phyloP scores from a whole-genome alignment of 2,113 vertebrate genomes.

The Rhegmatorhina hoffmannsi region DNA sequence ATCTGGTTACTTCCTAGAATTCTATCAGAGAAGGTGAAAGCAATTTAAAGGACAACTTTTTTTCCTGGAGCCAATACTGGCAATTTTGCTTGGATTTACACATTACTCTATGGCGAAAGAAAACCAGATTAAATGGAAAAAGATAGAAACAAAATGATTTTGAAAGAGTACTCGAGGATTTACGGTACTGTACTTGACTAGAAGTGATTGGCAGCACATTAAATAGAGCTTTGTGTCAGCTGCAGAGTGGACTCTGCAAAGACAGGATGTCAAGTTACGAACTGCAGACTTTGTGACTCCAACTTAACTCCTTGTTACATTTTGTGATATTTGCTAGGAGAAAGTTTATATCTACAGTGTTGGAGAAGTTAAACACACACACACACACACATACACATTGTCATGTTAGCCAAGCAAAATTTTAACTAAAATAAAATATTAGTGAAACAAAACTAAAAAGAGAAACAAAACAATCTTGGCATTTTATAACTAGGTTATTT shows the following conservation, averaged over 20 bases:
- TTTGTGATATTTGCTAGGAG: slow-evolving; percentile 71
- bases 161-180: slow-evolving; percentile 58
- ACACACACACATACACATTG: slow-evolving; percentile 4
- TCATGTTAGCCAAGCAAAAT: slow-evolving; percentile 57
- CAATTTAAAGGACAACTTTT: not conserved
- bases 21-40: not conserved
- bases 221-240: slow-evolving; percentile 76
- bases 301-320: slow-evolving; percentile 72
- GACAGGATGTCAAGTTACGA: slow-evolving; percentile 74
- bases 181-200: slow-evolving; percentile 62
- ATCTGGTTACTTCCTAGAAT: not conserved
- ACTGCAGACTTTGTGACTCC: slow-evolving; percentile 76
- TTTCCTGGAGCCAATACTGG: not conserved
- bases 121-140: slow-evolving; percentile 54
- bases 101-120: not conserved
- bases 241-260: slow-evolving; percentile 67
- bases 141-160: slow-evolving; percentile 53
- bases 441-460: slow-evolving; percentile 57
- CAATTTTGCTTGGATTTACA: slow-evolving; percentile 57
- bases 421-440: slow-evolving; percentile 57
- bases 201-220: slow-evolving; percentile 73
- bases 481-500: slow-evolving; percentile 44
- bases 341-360: slow-evolving; percentile 65
- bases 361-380: slow-evolving; percentile 45
- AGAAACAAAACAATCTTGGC: slow-evolving; percentile 34